phyloP scores from a whole-genome alignment of 2,113 vertebrate species.

The Ciconia maguari region DNA sequence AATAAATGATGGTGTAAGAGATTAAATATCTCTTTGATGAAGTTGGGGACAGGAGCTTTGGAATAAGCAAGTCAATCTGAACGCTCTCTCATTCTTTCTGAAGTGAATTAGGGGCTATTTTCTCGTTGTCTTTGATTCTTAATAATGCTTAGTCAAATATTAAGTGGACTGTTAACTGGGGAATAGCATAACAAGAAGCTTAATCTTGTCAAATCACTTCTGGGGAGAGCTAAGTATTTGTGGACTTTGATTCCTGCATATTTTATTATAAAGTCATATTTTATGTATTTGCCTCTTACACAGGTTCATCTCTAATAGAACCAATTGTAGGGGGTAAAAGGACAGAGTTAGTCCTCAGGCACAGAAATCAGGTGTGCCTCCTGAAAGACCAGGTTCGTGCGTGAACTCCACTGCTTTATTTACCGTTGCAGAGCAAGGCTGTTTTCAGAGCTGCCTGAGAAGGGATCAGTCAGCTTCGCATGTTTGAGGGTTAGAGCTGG shows the following conservation, averaged over 20 bases:
- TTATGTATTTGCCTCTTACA: background rate
- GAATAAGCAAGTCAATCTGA: background rate
- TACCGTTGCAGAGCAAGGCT: background rate
- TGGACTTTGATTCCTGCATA: background rate
- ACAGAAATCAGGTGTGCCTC: background rate
- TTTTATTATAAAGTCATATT: background rate
- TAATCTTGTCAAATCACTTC: conserved; percentile 27
- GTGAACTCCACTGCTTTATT: background rate
- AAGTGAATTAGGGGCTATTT: background rate
- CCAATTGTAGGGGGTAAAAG: background rate
- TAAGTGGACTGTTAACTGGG: conserved; percentile 8
- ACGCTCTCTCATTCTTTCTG: background rate
- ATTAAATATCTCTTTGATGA: background rate
- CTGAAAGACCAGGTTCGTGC: background rate
- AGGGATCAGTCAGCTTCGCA: background rate
- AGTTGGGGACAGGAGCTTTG: background rate
- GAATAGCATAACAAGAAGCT: background rate
- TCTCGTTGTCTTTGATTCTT: conserved; percentile 1
- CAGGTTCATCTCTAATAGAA: background rate
- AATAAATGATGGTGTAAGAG: background rate
- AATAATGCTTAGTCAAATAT: conserved; percentile 20
- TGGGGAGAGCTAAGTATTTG: background rate
- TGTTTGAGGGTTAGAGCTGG: background rate
- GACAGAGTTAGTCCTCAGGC: background rate
- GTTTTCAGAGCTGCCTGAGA: background rate